phyloP scores from a whole-genome alignment of 2,888 invertebrate species.

The Cotesia congregata region DNA sequence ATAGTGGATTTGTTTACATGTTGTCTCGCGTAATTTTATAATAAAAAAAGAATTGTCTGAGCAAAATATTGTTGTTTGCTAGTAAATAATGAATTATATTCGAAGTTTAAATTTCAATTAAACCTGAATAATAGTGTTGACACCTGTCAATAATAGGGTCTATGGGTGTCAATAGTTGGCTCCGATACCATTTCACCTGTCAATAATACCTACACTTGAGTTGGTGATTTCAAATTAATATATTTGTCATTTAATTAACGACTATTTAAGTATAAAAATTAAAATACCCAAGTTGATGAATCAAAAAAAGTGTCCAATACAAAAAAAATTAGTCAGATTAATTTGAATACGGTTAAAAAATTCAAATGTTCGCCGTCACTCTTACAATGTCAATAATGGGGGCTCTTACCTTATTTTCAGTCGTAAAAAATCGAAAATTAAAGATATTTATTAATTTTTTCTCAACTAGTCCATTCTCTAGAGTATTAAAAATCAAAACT shows the following conservation, averaged over 20 bases:
- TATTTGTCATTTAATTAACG: slow-evolving; percentile 10
- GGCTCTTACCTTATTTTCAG: too few relatives aligned
- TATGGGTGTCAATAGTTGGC: too few relatives aligned
- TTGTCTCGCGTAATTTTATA: slow-evolving; percentile 11
- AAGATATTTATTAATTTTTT: too few relatives aligned
- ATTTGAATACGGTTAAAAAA: slow-evolving; percentile 7
- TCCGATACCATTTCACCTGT: too few relatives aligned
- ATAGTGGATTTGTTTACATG: not conserved
- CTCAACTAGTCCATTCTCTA: too few relatives aligned
- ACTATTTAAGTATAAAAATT: not conserved
- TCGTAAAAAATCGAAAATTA: too few relatives aligned
- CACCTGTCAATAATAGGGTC: too few relatives aligned
- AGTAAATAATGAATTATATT: slow-evolving; percentile 3
- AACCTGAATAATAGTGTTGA: too few relatives aligned
- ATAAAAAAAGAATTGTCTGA: slow-evolving; percentile 7
- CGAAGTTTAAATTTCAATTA: not conserved
- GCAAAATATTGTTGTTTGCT: not conserved
- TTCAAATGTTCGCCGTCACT: not conserved
- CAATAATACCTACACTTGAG: slow-evolving; percentile 13
- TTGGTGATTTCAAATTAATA: not conserved
- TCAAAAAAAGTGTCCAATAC: not conserved
- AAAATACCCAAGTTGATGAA: not conserved
- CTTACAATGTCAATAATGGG: not conserved
- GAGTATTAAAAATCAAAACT: too few relatives aligned
- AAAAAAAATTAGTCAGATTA: not conserved